These are phyloP conservation scores for Stigmatopora nigra DNA, from an alignment of 2,113 vertebrate genomes.

Conservation along the genomic window DNA sequence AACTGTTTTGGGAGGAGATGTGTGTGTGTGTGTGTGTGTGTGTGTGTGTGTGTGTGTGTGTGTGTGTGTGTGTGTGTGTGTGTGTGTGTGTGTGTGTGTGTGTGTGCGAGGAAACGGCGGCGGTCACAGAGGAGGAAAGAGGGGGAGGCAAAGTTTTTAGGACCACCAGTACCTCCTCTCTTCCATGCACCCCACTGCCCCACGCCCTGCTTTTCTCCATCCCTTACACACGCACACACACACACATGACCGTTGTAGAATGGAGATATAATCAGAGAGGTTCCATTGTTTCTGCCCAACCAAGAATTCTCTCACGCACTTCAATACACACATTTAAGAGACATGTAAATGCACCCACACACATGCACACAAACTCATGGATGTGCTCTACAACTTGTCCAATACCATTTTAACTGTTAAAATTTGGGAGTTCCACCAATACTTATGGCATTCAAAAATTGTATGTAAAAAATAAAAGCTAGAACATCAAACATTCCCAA, in stretches of 20 bases:
- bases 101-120: conserved; percentile 14
- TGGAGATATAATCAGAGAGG: conserved; percentile 66
- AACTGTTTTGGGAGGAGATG: conserved; percentile 25
- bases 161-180: conserved; percentile 25
- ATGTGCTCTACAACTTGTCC: not conserved
- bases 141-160: conserved; percentile 34
- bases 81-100: conserved; percentile 19
- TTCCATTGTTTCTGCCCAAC: conserved; percentile 63
- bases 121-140: conserved; percentile 19
- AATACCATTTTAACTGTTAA: not conserved
- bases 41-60: no score
- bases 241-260: conserved; percentile 42
- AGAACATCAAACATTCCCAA: no score
- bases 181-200: conserved; percentile 42
- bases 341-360: conserved; percentile 15
- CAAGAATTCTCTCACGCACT: conserved; percentile 47
- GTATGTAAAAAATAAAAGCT: no score
- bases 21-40: conserved; percentile 23
- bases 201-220: conserved; percentile 46
- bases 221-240: conserved; percentile 46
- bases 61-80: no score
- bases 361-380: not conserved
- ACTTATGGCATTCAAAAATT: not conserved
- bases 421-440: not conserved
- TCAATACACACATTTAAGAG: conserved; percentile 25